These are phyloP conservation scores for Conopomorpha cramerella DNA, from an alignment of 1,140 invertebrate genomes.

Conservation along the genomic window DNA sequence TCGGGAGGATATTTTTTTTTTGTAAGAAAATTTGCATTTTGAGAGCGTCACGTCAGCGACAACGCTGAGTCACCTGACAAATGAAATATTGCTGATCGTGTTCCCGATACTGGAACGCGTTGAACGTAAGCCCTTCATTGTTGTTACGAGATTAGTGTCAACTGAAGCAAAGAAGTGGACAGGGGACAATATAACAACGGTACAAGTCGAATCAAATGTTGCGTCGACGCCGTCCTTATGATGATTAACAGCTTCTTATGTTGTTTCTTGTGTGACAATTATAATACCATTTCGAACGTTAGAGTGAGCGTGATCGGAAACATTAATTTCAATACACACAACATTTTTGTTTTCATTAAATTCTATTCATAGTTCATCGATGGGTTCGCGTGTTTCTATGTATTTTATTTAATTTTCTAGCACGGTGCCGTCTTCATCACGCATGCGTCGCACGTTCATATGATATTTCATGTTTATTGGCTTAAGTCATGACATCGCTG, in stretches of 20 bases:
- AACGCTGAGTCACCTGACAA: constrained; percentile 58
- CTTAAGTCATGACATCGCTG: constrained; percentile 41
- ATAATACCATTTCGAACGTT: no score
- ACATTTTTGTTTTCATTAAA: neutral
- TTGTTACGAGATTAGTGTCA: constrained; percentile 57
- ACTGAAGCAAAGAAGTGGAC: constrained; percentile 22
- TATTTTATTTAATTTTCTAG: no score
- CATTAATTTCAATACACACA: no score
- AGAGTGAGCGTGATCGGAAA: no score
- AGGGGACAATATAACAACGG: constrained; percentile 5
- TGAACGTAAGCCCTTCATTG: constrained; percentile 55
- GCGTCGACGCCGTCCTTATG: no score
- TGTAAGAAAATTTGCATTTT: constrained; percentile 60
- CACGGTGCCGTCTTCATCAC: constrained; percentile 22
- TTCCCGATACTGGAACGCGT: constrained; percentile 45
- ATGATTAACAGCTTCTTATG: no score
- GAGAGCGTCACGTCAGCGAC: constrained; percentile 54
- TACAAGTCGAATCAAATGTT: neutral
- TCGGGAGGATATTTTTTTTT: constrained; percentile 56
- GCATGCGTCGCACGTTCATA: constrained; percentile 31
- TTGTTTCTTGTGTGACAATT: no score
- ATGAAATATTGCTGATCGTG: constrained; percentile 43
- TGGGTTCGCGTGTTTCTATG: constrained; percentile 13
- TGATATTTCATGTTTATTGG: constrained; percentile 46
- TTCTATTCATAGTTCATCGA: neutral